Conservation (phyloP, 2,797 vertebrate species). For the Spatula clypeata region DNA sequence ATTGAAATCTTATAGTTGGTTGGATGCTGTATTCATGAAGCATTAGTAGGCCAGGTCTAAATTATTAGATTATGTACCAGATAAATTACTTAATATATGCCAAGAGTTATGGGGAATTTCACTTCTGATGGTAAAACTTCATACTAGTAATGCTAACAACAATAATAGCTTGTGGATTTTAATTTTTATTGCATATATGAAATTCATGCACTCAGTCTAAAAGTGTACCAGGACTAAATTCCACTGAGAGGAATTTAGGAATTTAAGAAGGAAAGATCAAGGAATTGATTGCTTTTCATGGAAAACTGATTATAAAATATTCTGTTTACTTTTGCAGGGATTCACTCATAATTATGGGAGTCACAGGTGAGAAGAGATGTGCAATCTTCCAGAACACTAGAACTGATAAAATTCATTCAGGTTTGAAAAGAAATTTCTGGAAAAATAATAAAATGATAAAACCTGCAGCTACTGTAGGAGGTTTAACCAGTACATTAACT, state of each 20-base stretch:
- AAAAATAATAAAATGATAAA: accelerated
- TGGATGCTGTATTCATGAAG: background rate
- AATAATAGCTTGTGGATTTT: background rate
- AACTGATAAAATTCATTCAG: background rate
- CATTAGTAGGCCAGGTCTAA: background rate
- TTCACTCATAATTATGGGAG: background rate
- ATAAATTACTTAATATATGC: background rate
- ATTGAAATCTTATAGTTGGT: background rate
- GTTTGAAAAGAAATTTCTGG: background rate
- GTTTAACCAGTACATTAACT: background rate
- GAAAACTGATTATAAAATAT: background rate
- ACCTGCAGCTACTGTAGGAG: background rate
- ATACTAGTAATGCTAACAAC: background rate
- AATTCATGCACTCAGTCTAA: accelerated
- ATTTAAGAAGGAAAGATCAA: background rate
- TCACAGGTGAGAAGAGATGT: background rate
- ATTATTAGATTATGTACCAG: background rate
- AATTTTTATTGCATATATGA: background rate
- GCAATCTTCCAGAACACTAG: accelerated
- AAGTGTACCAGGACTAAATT: background rate
- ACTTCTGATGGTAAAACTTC: background rate
- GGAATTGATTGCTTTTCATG: accelerated
- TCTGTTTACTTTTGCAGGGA: background rate
- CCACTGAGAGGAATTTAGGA: background rate
- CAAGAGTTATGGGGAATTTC: accelerated